Evolutionary conservation across 2,888 invertebrate species (phyloP).

Genomic region (Tholera decimalis): DNA sequence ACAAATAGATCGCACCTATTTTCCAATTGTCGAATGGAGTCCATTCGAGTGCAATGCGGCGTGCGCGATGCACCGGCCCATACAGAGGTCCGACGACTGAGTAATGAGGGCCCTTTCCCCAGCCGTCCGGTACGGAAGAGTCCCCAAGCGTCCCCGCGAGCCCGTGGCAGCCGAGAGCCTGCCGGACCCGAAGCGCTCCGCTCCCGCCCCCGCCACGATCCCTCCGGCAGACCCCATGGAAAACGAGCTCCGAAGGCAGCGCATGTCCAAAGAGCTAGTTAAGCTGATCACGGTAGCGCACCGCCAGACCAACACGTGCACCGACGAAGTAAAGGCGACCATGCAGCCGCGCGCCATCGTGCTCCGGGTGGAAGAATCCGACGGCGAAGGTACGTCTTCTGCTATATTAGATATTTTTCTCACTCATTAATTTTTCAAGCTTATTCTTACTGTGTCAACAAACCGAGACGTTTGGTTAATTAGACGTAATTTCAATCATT

Average conservation of each 20-base stretch:
- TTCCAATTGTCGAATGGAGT: constrained; percentile 78
- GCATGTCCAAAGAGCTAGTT: constrained; percentile 78
- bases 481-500: no score
- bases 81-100: constrained; percentile 1
- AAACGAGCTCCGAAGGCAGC: constrained; percentile 63
- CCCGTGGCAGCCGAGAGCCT: constrained; percentile 69
- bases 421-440: neutral
- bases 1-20: constrained; percentile 72
- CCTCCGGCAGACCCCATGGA: constrained; percentile 66
- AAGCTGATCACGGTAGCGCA: constrained; percentile 93
- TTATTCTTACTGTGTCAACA: neutral
- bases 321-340: constrained; percentile 94
- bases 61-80: constrained; percentile 71
- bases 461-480: neutral
- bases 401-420: neutral
- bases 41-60: constrained; percentile 64
- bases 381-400: constrained; percentile 62
- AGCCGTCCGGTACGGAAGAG: constrained; percentile 99
- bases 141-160: constrained; percentile 98
- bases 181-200: constrained; percentile 69
- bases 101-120: constrained; percentile 65
- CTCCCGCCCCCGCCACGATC: constrained; percentile 32
- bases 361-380: constrained; percentile 71
- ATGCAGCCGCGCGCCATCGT: constrained; percentile 69
- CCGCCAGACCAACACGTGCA: constrained; percentile 96